Evolutionary conservation across 2,797 vertebrate genomes (phyloP).

Genomic region (Hoplostethus atlanticus): DNA sequence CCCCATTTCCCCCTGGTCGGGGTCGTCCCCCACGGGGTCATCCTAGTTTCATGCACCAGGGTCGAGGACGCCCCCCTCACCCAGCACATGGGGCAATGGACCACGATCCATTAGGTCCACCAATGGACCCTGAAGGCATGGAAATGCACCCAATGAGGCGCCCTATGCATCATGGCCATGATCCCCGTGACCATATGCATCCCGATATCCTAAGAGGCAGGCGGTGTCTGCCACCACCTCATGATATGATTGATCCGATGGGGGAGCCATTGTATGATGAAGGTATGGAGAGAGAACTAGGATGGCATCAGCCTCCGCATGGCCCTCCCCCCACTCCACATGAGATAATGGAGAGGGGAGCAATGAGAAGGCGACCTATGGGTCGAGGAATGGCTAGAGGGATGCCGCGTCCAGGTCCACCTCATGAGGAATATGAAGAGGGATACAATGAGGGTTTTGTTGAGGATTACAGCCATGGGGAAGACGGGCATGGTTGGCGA

Average conservation of each 20-base stretch:
- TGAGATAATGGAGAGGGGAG: slow-evolving; percentile 76
- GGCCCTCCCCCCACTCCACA: slow-evolving; percentile 83
- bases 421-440: slow-evolving; percentile 82
- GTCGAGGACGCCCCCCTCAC: slow-evolving; percentile 83
- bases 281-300: slow-evolving; percentile 69
- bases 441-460: slow-evolving; percentile 73
- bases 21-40: slow-evolving; percentile 81
- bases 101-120: slow-evolving; percentile 67
- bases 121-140: slow-evolving; percentile 70
- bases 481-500: slow-evolving; percentile 85
- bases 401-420: slow-evolving; percentile 73
- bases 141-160: slow-evolving; percentile 65
- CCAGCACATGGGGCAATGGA: slow-evolving; percentile 81
- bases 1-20: slow-evolving; percentile 80
- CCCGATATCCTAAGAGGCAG: slow-evolving; percentile 83
- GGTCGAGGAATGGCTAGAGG: slow-evolving; percentile 76
- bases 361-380: slow-evolving; percentile 75
- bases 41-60: slow-evolving; percentile 84
- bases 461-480: slow-evolving; percentile 76
- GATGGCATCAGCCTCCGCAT: slow-evolving; percentile 78
- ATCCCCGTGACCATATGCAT: slow-evolving; percentile 71
- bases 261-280: slow-evolving; percentile 73
- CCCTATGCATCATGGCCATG: slow-evolving; percentile 70
- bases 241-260: slow-evolving; percentile 72
- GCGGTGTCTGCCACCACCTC: slow-evolving; percentile 80